phyloP scores from a whole-genome alignment of 2,113 vertebrate genomes.

The Daboia siamensis region DNA sequence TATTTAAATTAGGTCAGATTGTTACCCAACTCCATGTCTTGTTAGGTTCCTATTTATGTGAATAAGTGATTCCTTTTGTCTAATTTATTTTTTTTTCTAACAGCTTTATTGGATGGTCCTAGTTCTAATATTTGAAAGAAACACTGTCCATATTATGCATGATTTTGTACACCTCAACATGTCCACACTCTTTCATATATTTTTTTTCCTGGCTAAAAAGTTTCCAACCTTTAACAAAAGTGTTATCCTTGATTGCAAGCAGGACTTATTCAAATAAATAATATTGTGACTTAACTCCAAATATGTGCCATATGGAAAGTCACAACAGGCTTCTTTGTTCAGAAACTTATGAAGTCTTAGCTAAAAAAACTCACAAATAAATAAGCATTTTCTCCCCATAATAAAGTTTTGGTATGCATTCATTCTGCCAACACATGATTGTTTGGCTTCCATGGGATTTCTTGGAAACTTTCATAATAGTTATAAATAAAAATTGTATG shows the following conservation, averaged over 20 bases:
- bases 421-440: not conserved
- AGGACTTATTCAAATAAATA: not conserved
- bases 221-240: not conserved
- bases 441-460: not conserved
- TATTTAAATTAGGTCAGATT: not conserved
- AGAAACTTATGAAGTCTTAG: conserved; percentile 10
- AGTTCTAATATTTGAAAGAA: not conserved
- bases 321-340: conserved; percentile 1
- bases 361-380: not conserved
- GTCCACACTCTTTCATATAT: not conserved
- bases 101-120: not conserved
- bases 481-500: not conserved
- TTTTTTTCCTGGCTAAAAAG: not conserved
- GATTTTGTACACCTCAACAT: not conserved
- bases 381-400: not conserved
- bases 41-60: not conserved
- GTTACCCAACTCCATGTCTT: not conserved
- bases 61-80: not conserved
- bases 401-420: not conserved
- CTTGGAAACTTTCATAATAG: not conserved
- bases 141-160: not conserved
- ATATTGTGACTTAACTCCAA: conserved; percentile 7
- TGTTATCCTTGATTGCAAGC: not conserved
- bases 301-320: conserved; percentile 11
- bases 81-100: not conserved